These are phyloP conservation scores for Anastrepha ludens DNA, from an alignment of 1,140 invertebrate genomes.

Conservation along the genomic window DNA sequence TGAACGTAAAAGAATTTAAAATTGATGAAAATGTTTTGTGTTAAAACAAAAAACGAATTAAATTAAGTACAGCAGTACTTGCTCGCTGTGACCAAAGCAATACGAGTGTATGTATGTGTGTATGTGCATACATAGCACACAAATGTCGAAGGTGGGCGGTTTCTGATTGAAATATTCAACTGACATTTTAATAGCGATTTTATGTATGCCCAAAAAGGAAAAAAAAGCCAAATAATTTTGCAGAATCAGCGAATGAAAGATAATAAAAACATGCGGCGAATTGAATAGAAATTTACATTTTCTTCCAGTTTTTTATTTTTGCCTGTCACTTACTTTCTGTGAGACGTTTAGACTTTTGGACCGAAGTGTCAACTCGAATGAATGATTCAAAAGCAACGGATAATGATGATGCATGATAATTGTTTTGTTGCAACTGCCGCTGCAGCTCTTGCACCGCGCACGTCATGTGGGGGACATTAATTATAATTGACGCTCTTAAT, in stretches of 20 bases:
- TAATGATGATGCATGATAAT: not conserved
- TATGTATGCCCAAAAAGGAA: not conserved
- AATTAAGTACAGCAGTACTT: not conserved
- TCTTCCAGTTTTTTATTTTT: too few relatives aligned
- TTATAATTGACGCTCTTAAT: constrained; percentile 20
- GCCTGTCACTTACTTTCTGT: too few relatives aligned
- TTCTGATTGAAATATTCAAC: not conserved
- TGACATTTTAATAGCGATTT: not conserved
- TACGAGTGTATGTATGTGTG: not conserved
- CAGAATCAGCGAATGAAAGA: too few relatives aligned
- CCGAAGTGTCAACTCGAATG: not conserved
- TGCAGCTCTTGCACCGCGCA: not conserved
- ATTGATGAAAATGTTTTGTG: not conserved
- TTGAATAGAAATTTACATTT: too few relatives aligned
- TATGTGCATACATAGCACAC: not conserved
- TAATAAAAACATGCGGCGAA: too few relatives aligned
- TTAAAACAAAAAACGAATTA: not conserved
- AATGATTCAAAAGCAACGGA: constrained; percentile 2
- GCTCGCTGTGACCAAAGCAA: not conserved
- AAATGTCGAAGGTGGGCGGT: not conserved
- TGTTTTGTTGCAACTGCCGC: not conserved
- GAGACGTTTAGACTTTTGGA: not conserved
- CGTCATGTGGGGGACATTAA: not conserved
- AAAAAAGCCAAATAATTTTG: too few relatives aligned
- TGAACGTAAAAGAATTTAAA: not conserved